A percentile compares a stretch with the other conserved stretches of the same genome.
Evolutionary conservation across 2,113 vertebrate genomes (phyloP).

Genomic region (Ammospiza nelsoni): DNA sequence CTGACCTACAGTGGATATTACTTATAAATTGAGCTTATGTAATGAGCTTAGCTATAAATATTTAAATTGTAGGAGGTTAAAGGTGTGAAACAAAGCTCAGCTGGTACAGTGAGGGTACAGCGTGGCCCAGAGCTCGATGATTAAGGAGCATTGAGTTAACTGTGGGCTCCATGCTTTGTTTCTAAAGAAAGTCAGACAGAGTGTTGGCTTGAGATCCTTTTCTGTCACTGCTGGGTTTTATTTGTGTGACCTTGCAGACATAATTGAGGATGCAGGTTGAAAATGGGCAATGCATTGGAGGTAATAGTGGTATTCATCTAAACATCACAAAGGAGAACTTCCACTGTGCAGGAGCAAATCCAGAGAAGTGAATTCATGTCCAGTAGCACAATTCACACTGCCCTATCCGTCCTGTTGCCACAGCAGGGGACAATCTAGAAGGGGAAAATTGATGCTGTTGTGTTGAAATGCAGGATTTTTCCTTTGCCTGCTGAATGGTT

Average conservation of each 20-base stretch:
- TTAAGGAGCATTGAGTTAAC: not conserved
- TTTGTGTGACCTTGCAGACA: not conserved
- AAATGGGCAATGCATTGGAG: not conserved
- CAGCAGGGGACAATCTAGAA: not conserved
- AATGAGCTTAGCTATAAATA: not conserved
- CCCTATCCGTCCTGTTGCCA: not conserved
- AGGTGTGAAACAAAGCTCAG: not conserved
- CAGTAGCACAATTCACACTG: not conserved
- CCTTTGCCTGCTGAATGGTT: conserved; percentile 17
- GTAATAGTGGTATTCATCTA: not conserved
- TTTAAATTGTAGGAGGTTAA: not conserved
- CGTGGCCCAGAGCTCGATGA: not conserved
- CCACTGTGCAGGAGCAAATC: not conserved
- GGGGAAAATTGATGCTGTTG: not conserved
- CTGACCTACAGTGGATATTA: not conserved
- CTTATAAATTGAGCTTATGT: not conserved
- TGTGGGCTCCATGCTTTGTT: not conserved
- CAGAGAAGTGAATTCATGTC: not conserved
- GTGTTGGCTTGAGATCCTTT: not conserved
- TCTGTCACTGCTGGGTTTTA: not conserved
- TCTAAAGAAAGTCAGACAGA: not conserved
- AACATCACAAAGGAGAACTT: not conserved
- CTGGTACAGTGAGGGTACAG: not conserved
- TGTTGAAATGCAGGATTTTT: not conserved
- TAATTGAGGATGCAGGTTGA: not conserved